These are phyloP conservation scores for Drosophila gunungcola DNA, from an alignment of 1,140 invertebrate genomes.

Conservation along the genomic window DNA sequence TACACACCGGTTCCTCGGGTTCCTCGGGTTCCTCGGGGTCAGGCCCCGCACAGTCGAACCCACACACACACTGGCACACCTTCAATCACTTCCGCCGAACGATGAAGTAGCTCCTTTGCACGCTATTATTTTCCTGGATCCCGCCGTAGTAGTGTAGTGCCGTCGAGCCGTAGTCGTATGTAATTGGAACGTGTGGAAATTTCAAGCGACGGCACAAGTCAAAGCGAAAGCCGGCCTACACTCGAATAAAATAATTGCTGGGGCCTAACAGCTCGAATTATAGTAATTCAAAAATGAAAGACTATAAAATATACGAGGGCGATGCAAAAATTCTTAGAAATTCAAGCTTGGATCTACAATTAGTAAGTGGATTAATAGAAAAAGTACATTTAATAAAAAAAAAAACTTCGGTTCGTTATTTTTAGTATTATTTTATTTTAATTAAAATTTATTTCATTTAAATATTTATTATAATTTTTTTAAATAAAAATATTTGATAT, in stretches of 20 bases:
- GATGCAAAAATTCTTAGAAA: neutral
- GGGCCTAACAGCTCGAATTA: neutral
- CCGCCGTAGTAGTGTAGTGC: conserved; percentile 10
- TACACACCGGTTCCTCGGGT: conserved; percentile 3
- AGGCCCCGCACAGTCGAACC: conserved; percentile 22
- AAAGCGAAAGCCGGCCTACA: conserved; percentile 18
- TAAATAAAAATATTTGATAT: too few species aligned
- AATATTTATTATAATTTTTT: too few species aligned
- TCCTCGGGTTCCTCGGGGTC: conserved; percentile 27
- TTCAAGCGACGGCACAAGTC: conserved; percentile 58
- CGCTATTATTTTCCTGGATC: conserved; percentile 80
- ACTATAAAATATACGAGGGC: neutral
- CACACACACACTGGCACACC: conserved; percentile 68
- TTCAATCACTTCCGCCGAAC: conserved; percentile 84
- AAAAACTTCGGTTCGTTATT: too few species aligned
- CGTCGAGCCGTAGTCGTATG: conserved; percentile 41
- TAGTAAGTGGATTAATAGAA: too few species aligned
- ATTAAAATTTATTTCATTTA: too few species aligned
- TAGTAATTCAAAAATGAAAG: neutral
- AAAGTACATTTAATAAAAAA: too few species aligned
- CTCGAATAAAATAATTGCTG: conserved; percentile 19
- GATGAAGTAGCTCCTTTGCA: conserved; percentile 84
- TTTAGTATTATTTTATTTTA: too few species aligned
- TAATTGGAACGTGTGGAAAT: conserved; percentile 85
- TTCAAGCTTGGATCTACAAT: too few species aligned